Percentiles rank a stretch among this genome's conserved stretches.
Conservation (phyloP, 2,113 vertebrate species). For the Crypturellus undulatus region DNA sequence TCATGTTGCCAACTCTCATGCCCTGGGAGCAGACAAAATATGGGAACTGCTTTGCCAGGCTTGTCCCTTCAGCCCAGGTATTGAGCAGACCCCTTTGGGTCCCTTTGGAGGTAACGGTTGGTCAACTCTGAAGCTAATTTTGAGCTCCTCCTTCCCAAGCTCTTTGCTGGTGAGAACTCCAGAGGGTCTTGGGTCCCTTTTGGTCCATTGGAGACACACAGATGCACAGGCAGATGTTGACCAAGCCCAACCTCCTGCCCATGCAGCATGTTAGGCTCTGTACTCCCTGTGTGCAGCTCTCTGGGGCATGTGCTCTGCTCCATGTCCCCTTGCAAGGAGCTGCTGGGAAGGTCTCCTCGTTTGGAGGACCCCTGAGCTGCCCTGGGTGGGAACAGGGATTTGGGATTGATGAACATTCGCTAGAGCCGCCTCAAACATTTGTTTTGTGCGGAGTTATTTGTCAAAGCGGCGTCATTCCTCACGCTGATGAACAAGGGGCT, state of each 20-base stretch:
- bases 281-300: not conserved
- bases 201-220: not conserved
- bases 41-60: not conserved
- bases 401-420: slow-evolving; percentile 33
- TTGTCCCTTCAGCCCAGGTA: slow-evolving; percentile 22
- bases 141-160: not conserved
- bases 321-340: not conserved
- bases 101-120: not conserved
- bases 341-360: slow-evolving; percentile 63
- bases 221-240: slow-evolving; percentile 13
- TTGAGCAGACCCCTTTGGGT: slow-evolving; percentile 1
- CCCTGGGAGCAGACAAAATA: not conserved
- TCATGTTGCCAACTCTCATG: not conserved
- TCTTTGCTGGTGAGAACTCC: not conserved
- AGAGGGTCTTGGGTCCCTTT: not conserved
- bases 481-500: slow-evolving; percentile 56
- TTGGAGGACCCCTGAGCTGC: slow-evolving; percentile 54
- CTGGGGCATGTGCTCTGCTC: not conserved
- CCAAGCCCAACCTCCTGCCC: slow-evolving; percentile 2
- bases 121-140: not conserved
- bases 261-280: not conserved
- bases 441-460: slow-evolving; percentile 66
- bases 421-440: slow-evolving; percentile 68
- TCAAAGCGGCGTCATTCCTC: slow-evolving; percentile 64
- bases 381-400: slow-evolving; percentile 64